phyloP scores from a whole-genome alignment of 2,797 vertebrate genomes.

The Bradypodion pumilum region DNA sequence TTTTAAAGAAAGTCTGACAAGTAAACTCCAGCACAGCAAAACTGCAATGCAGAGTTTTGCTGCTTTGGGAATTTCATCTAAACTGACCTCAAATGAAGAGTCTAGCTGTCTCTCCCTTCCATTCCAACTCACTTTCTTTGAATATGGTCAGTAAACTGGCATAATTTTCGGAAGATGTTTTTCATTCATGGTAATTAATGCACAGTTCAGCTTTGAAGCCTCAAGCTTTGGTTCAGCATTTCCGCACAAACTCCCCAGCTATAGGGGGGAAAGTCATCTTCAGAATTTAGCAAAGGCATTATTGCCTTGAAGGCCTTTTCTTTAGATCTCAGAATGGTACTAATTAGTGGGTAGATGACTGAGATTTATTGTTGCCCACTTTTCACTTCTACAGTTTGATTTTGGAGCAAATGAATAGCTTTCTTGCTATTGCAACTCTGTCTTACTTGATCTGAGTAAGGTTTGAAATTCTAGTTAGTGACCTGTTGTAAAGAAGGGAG shows the following conservation, averaged over 20 bases:
- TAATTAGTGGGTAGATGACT: slow-evolving; percentile 56
- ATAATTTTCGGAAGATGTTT: slow-evolving; percentile 16
- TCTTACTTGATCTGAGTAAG: slow-evolving; percentile 41
- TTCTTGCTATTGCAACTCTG: slow-evolving; percentile 38
- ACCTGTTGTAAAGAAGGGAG: background rate
- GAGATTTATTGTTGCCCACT: slow-evolving; percentile 41
- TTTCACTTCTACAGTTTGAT: slow-evolving; percentile 50
- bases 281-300: slow-evolving; percentile 40
- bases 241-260: slow-evolving; percentile 12
- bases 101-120: background rate
- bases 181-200: slow-evolving; percentile 29
- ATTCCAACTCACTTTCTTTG: background rate
- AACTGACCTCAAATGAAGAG: slow-evolving; percentile 29
- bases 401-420: slow-evolving; percentile 45
- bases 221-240: slow-evolving; percentile 8
- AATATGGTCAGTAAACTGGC: slow-evolving; percentile 13
- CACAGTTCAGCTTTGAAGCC: slow-evolving; percentile 24
- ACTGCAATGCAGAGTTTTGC: background rate
- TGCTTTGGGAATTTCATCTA: slow-evolving; percentile 26
- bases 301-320: slow-evolving; percentile 43
- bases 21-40: background rate
- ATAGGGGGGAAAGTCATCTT: slow-evolving; percentile 1
- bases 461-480: slow-evolving; percentile 39
- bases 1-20: background rate
- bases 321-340: slow-evolving; percentile 41